Percentiles rank a stretch among this genome's conserved stretches.
phyloP scores from a whole-genome alignment of 1,140 invertebrate species.

The Eumaeus atala region DNA sequence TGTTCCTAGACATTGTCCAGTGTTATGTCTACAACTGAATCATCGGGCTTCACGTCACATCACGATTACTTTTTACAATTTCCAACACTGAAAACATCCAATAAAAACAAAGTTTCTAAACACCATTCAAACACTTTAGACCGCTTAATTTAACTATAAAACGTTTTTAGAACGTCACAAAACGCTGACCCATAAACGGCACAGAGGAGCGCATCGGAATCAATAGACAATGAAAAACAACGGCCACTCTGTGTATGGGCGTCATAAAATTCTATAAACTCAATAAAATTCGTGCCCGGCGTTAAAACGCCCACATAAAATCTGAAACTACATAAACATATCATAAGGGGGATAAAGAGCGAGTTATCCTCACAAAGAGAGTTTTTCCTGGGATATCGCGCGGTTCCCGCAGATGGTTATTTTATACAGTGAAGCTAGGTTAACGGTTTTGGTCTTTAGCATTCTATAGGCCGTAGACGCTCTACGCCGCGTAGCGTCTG shows the following conservation, averaged over 20 bases:
- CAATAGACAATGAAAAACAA: conserved; percentile 68
- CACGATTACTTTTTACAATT: no score
- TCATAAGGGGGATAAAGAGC: conserved; percentile 67
- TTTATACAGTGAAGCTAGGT: conserved; percentile 65
- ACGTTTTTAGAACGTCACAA: conserved; percentile 1
- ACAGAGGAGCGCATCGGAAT: conserved; percentile 45
- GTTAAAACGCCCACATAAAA: conserved; percentile 73
- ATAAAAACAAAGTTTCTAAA: background rate
- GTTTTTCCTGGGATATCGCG: conserved; percentile 61
- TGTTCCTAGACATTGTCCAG: no score
- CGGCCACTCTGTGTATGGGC: conserved; percentile 58
- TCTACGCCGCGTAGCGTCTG: conserved; percentile 19
- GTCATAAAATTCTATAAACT: conserved; percentile 72
- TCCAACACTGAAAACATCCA: conserved; percentile 1
- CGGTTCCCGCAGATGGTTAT: conserved; percentile 68
- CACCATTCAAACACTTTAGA: no score
- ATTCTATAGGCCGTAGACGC: conserved; percentile 31
- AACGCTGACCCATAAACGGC: conserved; percentile 19
- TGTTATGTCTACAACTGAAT: no score
- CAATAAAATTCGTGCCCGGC: conserved; percentile 72
- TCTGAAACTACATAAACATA: conserved; percentile 74
- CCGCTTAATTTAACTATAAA: conserved; percentile 4
- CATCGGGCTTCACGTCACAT: no score
- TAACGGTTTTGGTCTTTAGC: conserved; percentile 57
- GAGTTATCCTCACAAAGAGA: conserved; percentile 68